Conservation (phyloP, 2,113 vertebrate genomes). For the Poeciliopsis retropinna region DNA sequence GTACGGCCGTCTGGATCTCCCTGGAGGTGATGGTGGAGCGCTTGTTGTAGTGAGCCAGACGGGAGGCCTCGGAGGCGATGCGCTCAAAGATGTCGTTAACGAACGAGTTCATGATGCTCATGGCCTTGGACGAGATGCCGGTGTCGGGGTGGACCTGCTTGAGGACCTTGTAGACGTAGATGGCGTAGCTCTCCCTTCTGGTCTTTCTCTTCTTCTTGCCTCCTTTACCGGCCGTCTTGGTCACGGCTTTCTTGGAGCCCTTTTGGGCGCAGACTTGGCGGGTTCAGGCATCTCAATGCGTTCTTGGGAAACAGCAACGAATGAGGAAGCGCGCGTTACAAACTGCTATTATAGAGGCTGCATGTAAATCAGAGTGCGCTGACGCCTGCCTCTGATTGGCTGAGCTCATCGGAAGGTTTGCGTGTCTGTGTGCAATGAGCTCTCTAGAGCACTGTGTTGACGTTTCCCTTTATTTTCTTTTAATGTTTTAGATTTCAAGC, state of each 20-base stretch:
- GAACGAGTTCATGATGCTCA: constrained; percentile 65
- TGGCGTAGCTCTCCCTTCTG: constrained; percentile 58
- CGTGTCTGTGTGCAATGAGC: too few species aligned
- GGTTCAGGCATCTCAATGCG: too few species aligned
- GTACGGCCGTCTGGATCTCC: constrained; percentile 89
- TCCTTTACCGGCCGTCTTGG: constrained; percentile 8
- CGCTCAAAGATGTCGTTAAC: constrained; percentile 70
- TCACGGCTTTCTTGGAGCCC: background rate
- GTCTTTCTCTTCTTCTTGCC: constrained; percentile 21
- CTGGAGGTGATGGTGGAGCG: constrained; percentile 77
- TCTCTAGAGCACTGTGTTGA: too few species aligned
- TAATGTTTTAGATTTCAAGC: too few species aligned
- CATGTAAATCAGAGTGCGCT: too few species aligned
- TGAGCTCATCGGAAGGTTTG: background rate
- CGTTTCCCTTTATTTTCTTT: too few species aligned
- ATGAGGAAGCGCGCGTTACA: background rate
- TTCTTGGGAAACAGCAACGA: too few species aligned
- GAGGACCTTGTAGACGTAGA: constrained; percentile 66
- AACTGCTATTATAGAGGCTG: too few species aligned
- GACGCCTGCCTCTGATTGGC: too few species aligned
- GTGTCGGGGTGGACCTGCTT: constrained; percentile 62
- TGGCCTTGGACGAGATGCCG: constrained; percentile 59
- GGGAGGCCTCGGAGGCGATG: constrained; percentile 53
- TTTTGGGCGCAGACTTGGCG: too few species aligned
- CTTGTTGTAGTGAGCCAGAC: constrained; percentile 76